Evolutionary conservation across 2,113 vertebrate species (phyloP), one percentile per base, ranked within the genome.

Genomic region (Prochilodus magdalenae): DNA sequence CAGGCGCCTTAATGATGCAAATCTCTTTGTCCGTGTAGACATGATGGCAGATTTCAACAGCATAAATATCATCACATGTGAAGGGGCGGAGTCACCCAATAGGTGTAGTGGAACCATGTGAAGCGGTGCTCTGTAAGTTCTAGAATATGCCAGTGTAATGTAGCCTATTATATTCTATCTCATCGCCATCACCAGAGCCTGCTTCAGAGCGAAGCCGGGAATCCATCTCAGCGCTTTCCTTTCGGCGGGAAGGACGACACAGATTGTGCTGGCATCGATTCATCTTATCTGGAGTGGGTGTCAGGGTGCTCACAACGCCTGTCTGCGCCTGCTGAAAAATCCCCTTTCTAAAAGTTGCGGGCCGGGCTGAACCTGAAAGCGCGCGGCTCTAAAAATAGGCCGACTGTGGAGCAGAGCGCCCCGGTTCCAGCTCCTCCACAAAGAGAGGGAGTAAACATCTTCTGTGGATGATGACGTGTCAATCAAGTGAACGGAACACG

Each of bases 91-190:
- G 40, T 10, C 40, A 8, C 40, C 40, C 11, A n/a, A n/a, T n/a
- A n/a, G n/a, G n/a, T n/a, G n/a, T n/a, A n/a, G n/a, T n/a, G n/a
- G n/a, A 7, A 51, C 18, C 16, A 18, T 51, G 13, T 18, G 49
- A 51, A 51, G 14, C 55, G 6, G 20, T 57, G 55, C 22, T 3
- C 55, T 57, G 6, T 49, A 67, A 30, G 0, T 53, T 63, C 30
- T 77, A 6, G 33, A 67, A 77, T 77, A 33, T 53, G 62, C 47
- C 24, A 67, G 13, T 7, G 67, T 53, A 77, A 55, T 29, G 33
- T 30, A 33, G 13, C 20, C 63, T 69, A 78, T 69, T 55, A 69
- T 67, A 78, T 69, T 55, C 55, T 67, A 78, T 57, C 63, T 24
- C n/a, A 57, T 20, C 29, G 15, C 40, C 36, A 47, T 40, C 20